Evolutionary conservation across 1,140 invertebrate species (phyloP), one percentile per base, ranked within the genome.

Genomic region (honey bee (Apis mellifera)): DNA sequence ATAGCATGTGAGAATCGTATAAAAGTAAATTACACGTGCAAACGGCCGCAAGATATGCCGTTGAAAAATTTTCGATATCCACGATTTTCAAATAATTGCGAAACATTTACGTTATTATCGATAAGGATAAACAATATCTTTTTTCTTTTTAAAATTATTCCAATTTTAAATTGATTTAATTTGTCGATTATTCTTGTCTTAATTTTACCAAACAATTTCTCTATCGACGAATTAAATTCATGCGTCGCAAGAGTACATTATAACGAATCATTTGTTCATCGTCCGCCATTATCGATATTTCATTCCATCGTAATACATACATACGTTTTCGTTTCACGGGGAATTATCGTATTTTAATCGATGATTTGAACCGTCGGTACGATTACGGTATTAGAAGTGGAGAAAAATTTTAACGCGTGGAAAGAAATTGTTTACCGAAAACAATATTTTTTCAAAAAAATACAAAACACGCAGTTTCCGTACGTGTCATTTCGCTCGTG

Each of bases 401-500:
- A 9, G 12, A 42, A 52, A n/a, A 23, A 42, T 73, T 23, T 23
- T 50, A 54, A 50, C 57, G n/a, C 26, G 9, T 17, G 26, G 13
- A 73, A 52, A 66, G 8, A 23, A 17, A 60, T 19, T 80, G 73
- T 85, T 84, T 79, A 86, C 76, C 82, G 78, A 73, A 86, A 83
- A 75, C 69, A 78, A 42, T 21, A 32, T 52, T 64, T 52, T 64
- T 75, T 70, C 59, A 70, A 72, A 81, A 80, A 83, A 84, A 84
- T 86, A 73, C 85, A 2, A 42, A 64, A 59, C 12, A 64, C 71
- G 52, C 70, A 84, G 72, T 78, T 86, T 75, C 62, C 59, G 85
- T 84, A 88, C 86, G 85, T 88, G 86, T 84, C 82, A 65, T 82
- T 78, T 52, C 78, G 69, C 54, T 70, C 57, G 73, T 70, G 60